phyloP scores from a whole-genome alignment of 2,888 invertebrate genomes.

The Lasioglossum oenotherae region DNA sequence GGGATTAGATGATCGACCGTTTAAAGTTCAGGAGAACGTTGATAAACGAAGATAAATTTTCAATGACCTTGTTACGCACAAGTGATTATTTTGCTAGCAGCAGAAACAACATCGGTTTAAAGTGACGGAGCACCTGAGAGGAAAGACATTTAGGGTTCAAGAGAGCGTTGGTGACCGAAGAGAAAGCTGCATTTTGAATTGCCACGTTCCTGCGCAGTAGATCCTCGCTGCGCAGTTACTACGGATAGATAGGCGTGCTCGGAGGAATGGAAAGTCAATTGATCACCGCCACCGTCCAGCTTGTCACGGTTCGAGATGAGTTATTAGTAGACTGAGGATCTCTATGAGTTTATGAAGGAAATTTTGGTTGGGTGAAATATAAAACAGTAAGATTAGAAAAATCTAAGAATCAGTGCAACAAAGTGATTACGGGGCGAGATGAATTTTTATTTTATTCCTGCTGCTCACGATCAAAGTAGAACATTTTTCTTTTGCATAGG shows the following conservation, averaged over 20 bases:
- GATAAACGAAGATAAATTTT: not conserved
- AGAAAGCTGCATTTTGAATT: conserved; percentile 52
- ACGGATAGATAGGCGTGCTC: conserved; percentile 16
- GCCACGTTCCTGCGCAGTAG: conserved; percentile 31
- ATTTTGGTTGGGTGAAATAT: too few relatives aligned
- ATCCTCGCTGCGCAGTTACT: conserved; percentile 41
- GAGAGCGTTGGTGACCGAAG: not conserved
- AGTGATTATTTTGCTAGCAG: not conserved
- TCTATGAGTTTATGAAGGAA: too few relatives aligned
- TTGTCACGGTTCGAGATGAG: not conserved
- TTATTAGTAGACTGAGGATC: too few relatives aligned
- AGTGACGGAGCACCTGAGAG: not conserved
- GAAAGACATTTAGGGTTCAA: not conserved
- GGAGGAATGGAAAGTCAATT: conserved; percentile 28
- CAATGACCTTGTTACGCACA: not conserved
- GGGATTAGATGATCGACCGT: too few relatives aligned
- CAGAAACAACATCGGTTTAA: not conserved
- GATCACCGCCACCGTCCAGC: conserved; percentile 4
- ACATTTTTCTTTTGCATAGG: too few relatives aligned
- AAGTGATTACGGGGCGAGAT: too few relatives aligned
- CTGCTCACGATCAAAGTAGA: too few relatives aligned
- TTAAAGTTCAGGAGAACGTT: too few relatives aligned
- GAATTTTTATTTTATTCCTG: too few relatives aligned
- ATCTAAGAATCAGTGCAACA: too few relatives aligned
- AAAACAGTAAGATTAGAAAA: too few relatives aligned